A percentile compares a stretch with the other conserved stretches of the same genome.
Conservation (phyloP, 2,888 invertebrate species). For the Epinotia brunnichana region DNA sequence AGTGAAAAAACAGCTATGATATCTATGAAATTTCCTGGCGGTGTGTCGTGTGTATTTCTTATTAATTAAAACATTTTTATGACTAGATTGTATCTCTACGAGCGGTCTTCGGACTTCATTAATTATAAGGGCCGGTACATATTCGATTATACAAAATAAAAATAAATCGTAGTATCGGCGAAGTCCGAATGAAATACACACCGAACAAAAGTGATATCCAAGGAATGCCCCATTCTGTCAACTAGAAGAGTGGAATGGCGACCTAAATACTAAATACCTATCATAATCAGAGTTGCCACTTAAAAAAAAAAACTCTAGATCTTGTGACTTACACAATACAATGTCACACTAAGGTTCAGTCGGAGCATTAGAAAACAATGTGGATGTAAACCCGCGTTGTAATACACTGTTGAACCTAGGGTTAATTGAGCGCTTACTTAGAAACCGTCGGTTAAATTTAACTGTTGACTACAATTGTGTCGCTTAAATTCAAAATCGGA, state of each 20-base stretch:
- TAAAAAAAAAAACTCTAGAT: not conserved
- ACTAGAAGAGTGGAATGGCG: not conserved
- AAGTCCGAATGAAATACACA: not conserved
- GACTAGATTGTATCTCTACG: not conserved
- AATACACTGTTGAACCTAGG: conserved; percentile 31
- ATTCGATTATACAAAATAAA: not conserved
- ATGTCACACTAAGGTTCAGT: conserved; percentile 28
- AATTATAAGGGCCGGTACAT: not conserved
- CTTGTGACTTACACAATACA: conserved; percentile 27
- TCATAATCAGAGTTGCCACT: not conserved
- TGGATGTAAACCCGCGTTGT: conserved; percentile 27
- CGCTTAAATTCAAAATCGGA: too few relatives aligned
- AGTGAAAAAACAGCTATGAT: not conserved
- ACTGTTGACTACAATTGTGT: conserved; percentile 17
- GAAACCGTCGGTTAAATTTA: conserved; percentile 18
- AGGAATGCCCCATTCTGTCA: not conserved
- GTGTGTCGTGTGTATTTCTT: not conserved
- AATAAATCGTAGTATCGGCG: not conserved
- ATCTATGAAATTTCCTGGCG: not conserved
- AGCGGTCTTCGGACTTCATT: not conserved
- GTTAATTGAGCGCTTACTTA: conserved; percentile 38
- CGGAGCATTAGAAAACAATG: conserved; percentile 35
- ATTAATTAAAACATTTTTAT: not conserved
- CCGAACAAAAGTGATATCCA: not conserved
- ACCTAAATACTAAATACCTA: not conserved